Conservation (phyloP, 92 coral and sea anemone species). For the Scolanthus callimorphus region DNA sequence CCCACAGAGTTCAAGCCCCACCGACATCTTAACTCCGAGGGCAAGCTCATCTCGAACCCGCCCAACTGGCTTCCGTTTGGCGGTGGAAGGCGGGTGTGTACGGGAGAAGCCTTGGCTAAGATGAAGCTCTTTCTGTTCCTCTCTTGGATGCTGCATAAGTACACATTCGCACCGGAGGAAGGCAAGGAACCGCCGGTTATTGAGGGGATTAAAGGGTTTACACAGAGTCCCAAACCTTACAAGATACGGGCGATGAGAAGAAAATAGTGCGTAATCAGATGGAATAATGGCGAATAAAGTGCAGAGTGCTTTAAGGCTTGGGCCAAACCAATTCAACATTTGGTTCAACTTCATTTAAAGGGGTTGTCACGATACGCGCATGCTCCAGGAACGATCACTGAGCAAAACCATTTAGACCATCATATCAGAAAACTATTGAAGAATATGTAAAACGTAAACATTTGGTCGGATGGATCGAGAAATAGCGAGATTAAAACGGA, state of each 20-base stretch:
- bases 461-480: too few species aligned
- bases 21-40: slow-evolving; percentile 50
- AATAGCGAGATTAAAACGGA: too few species aligned
- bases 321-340: not conserved
- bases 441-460: too few species aligned
- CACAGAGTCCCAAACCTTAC: slow-evolving; percentile 48
- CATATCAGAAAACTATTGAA: too few species aligned
- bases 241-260: slow-evolving; percentile 48
- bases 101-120: slow-evolving; percentile 60
- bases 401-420: too few species aligned
- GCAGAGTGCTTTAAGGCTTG: too few species aligned
- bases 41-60: slow-evolving; percentile 26
- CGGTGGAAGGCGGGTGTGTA: slow-evolving; percentile 73
- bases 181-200: slow-evolving; percentile 25
- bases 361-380: too few species aligned
- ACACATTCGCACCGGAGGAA: slow-evolving; percentile 43
- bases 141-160: slow-evolving; percentile 44
- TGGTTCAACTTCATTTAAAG: not conserved
- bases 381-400: too few species aligned
- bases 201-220: slow-evolving; percentile 5
- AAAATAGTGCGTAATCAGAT: too few species aligned
- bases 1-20: slow-evolving; percentile 35
- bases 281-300: too few species aligned
- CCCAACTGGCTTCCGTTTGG: slow-evolving; percentile 63
- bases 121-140: slow-evolving; percentile 53